Base-by-base conservation (phyloP, 2,888 invertebrate genomes). In the Hartigia nigra region DNA sequence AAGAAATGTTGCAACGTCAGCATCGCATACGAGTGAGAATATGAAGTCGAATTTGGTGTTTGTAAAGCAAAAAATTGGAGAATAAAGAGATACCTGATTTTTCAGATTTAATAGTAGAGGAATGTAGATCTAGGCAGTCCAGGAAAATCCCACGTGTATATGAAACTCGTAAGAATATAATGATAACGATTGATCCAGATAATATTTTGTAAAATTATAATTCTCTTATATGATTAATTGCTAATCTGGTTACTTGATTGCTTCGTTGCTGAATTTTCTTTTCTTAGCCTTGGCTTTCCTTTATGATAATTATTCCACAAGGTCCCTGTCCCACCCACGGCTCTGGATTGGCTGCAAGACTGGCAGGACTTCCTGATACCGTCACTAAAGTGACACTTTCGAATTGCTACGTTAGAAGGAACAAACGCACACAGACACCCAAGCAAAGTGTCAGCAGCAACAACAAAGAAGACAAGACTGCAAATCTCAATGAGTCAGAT, bases 341-440 rank as follows among this genome's bases (percentile, higher is more conserved):
- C 70, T 34, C 82, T 75, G 84, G 82, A 75, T 70, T 82, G 31
- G 76, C 82, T 12, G 80, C 81, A 32, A 82, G 75, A 78, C 79
- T 78, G 75, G 75, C 82, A 70, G 82, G 81, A 81, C 77, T 82
- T 14, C 83, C 87, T 70, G 81, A 83, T 76, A 79, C 78, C 23
- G 79, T 83, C 31, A 84, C 83, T 9, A 84, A 81, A 81, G 81
- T 84, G 14, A 82, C 82, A 9, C 79, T 85, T 74, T 31, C 74
- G 36, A 23, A 55, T 55, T 70, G 81, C 31, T 80, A 78, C 35
- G 77, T 84, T 12, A 83, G 81, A 79, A 83, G 86, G 77, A 83
- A 85, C 77, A 87, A 86, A 77, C 84, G 83, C 77, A 86, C 86
- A 34, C 87, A 86, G 79, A 87, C 85, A n/a, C 74, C 74, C 23